phyloP scores from a whole-genome alignment of 2,113 vertebrate species.

The Myiopsitta monachus region DNA sequence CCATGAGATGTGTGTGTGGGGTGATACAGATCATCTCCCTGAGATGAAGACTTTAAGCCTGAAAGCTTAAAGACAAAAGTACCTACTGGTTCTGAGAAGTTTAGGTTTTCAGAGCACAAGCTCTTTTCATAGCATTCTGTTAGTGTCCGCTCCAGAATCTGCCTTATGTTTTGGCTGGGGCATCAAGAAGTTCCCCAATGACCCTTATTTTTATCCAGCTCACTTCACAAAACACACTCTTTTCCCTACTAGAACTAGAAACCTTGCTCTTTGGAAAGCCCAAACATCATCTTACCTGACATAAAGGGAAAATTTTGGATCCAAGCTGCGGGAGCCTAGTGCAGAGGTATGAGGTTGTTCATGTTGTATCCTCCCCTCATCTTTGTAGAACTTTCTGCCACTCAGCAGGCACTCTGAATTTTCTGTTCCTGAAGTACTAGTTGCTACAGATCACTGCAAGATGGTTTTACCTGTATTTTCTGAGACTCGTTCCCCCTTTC shows the following conservation, averaged over 20 bases:
- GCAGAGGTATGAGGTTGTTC: neutral
- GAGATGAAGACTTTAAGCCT: neutral
- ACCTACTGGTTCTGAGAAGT: neutral
- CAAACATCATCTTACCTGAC: neutral
- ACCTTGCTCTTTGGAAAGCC: neutral
- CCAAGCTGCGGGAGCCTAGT: neutral
- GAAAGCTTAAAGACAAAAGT: neutral
- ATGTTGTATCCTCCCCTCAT: neutral
- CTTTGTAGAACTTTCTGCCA: neutral
- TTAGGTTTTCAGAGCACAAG: neutral
- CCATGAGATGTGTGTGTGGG: neutral
- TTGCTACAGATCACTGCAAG: neutral
- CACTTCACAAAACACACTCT: neutral
- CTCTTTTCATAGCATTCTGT: neutral
- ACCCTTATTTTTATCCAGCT: neutral
- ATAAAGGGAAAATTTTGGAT: neutral
- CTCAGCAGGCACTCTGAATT: neutral
- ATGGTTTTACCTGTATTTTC: neutral
- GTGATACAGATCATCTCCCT: neutral
- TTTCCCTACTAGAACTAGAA: neutral
- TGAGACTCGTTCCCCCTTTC: neutral
- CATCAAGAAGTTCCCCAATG: neutral
- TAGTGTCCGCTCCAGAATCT: neutral
- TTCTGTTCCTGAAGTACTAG: neutral
- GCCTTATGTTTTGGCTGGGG: neutral